Conservation (phyloP, 2,113 vertebrate genomes). For the Hippocampus barbouri region DNA sequence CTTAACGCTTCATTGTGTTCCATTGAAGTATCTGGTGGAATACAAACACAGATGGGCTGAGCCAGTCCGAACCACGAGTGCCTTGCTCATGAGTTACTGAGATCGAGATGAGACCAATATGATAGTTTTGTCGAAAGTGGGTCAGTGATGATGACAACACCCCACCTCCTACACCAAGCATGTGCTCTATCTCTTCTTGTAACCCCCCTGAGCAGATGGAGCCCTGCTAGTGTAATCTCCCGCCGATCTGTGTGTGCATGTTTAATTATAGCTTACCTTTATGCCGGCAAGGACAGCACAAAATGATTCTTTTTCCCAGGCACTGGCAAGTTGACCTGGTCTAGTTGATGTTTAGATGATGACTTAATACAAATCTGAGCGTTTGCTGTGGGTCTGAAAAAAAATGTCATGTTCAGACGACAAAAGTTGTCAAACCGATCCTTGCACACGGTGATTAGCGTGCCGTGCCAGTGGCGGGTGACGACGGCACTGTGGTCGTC, state of each 20-base stretch:
- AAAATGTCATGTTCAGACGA: too few relatives aligned
- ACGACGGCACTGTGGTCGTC: too few relatives aligned
- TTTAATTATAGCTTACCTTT: constrained; percentile 49
- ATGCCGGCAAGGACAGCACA: constrained; percentile 8
- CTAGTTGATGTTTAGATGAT: background rate
- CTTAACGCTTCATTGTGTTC: too few relatives aligned
- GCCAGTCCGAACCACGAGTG: too few relatives aligned
- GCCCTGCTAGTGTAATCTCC: constrained; percentile 54
- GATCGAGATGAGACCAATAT: background rate
- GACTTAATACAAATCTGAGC: background rate
- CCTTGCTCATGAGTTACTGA: background rate
- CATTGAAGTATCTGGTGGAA: too few relatives aligned
- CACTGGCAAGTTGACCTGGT: background rate
- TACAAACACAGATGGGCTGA: too few relatives aligned
- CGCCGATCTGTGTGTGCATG: constrained; percentile 43
- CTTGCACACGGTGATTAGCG: too few relatives aligned
- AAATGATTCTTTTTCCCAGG: constrained; percentile 5
- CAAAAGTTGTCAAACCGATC: too few relatives aligned
- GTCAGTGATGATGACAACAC: constrained; percentile 34
- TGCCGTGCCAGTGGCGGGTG: too few relatives aligned
- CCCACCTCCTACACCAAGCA: constrained; percentile 7
- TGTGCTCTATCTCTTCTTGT: constrained; percentile 6
- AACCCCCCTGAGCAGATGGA: constrained; percentile 55
- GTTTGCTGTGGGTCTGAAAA: background rate
- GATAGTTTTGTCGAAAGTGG: constrained; percentile 38